Evolutionary conservation across 1,140 invertebrate species (phyloP), one percentile per base, ranked within the genome.

Genomic region (Pogonognathellus flavescens): DNA sequence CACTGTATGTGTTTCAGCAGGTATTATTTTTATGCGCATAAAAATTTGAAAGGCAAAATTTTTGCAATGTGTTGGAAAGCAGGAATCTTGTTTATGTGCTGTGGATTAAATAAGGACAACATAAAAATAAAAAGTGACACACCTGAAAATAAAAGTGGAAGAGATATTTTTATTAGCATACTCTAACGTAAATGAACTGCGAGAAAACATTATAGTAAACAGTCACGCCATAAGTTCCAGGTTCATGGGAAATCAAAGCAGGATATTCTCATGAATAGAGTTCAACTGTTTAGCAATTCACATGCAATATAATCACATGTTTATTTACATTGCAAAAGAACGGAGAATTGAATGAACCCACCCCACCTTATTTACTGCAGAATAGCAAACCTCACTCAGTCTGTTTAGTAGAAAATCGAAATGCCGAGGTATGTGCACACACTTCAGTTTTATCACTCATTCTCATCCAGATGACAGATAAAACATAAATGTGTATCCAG

Each of bases 241-340:
- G 62, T 25, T 66, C 62, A 25, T 66, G 62, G 62, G 62, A 66
- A 66, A 66, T 66, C 62, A 66, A 66, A 66, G 14, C 62, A 66
- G 62, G 62, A 25, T 25, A 66, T 66, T 66, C 62, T 66, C 62
- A 66, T 66, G 22, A 25, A 66, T 66, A 66, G 25, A 66, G 25
- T 66, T 66, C 22, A 66, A 66, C 62, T 25, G 20, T 41, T 41
- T 41, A 66, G 60, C 20, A 66, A 31, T 66, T 66, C 62, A 66
- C 62, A 66, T 66, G 62, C 11, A 16, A 66, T 31, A 13, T 66
- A 25, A 31, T 20, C 13, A 66, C 20, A 31, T 31, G 22, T 1
- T 66, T 66, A 25, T 66, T 41, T 41, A 41, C 31, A 41, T 41
- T 41, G 31, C 31, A 41, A 41, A 41, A 41, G 31, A 41, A 41